Percentiles rank a stretch among this genome's conserved stretches.
Evolutionary conservation across 2,797 vertebrate species (phyloP).

Genomic region (Phataginus tricuspis): DNA sequence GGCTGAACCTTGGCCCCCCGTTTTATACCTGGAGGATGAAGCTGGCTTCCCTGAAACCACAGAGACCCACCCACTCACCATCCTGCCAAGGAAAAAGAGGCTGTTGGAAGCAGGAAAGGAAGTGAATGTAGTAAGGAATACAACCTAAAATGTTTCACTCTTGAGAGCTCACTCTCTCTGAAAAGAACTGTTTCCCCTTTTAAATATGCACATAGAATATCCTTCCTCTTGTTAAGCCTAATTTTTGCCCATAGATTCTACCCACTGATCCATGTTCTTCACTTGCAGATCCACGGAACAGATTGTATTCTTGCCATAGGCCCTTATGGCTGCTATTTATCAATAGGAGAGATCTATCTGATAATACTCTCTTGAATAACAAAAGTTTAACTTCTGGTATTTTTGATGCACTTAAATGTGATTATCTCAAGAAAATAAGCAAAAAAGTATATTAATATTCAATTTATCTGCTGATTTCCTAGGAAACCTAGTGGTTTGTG

Average conservation of each 20-base stretch:
- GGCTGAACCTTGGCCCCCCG: not conserved
- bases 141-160: not conserved
- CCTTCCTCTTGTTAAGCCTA: not conserved
- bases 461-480: not conserved
- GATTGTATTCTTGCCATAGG: not conserved
- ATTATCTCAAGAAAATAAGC: not conserved
- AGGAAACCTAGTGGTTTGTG: conserved; percentile 2
- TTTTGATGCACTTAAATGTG: not conserved
- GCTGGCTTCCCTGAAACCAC: not conserved
- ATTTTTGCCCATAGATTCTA: not conserved
- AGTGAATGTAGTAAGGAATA: not conserved
- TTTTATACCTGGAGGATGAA: not conserved
- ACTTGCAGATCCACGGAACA: not conserved
- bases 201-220: not conserved
- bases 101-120: not conserved
- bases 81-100: not conserved
- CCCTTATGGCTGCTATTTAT: not conserved
- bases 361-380: not conserved
- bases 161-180: not conserved
- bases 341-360: not conserved
- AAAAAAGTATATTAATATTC: not conserved
- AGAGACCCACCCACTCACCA: accelerated
- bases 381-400: not conserved
- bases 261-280: not conserved
- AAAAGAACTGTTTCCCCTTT: not conserved